Evolutionary conservation across 1,140 invertebrate species (phyloP), one percentile per base, ranked within the genome.

Genomic region (Antheraea mylitta): DNA sequence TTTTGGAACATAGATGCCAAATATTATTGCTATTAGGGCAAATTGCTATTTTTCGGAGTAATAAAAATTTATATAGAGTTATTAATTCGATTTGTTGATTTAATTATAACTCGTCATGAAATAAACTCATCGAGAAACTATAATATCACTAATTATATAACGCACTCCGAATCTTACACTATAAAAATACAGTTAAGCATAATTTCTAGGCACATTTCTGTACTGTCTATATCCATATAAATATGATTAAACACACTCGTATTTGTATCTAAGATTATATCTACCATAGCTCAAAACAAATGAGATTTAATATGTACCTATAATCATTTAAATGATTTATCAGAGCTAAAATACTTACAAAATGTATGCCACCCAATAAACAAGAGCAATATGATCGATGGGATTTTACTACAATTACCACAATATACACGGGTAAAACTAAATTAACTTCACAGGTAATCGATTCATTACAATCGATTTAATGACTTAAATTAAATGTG

Each of bases 141-240:
- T 11, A 42, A 42, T 42, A 42, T 10, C 38, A 42, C 59, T 22
- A 30, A 30, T 30, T 61, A 66, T 69, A 70, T 66, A 72, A 74
- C 75, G 68, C 82, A 82, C 83, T 81, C 77, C 81, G 77, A 86
- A 88, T 80, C 78, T 77, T 72, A 79, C 73, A 72, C 80, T 83
- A 87, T 86, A 87, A 89, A 91, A 87, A 91, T 85, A 88, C 68
- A 74, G 76, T 76, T 85, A 87, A 90, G 86, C 87, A 88, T 86
- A 91, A 75, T 77, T 86, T 90, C 89, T 91, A 91, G 89, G 87
- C 87, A 91, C 89, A 86, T 84, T 87, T 85, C 87, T 91, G 89
- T 86, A 91, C 85, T 89, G 75, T 86, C 82, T 89, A 87, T 79
- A 75, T 80, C 11, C 36, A 79, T 81, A 75, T 82, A 70, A 80